Base-by-base conservation (phyloP, 2,888 invertebrate species). In the Plebejus argus region DNA sequence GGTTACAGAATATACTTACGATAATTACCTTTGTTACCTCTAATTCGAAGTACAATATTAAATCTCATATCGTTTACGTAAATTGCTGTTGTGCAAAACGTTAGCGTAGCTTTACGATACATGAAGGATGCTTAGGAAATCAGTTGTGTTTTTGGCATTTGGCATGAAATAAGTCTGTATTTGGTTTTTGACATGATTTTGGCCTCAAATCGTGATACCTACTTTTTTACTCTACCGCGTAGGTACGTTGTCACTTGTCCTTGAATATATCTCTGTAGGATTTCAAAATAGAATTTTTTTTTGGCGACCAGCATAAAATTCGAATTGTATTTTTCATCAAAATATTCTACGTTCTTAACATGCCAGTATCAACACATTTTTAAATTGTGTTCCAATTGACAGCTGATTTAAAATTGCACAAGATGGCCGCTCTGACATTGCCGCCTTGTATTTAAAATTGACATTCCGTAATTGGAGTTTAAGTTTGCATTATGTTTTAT, bases 361-460 rank as follows among this genome's bases (percentile, higher is more conserved):
- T 56, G 56, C 56, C 71, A 39, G 28, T 23, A 66, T 12, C 15
- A 28, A 66, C 45, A 39, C 45, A 45, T 20, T 71, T 72, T 72
- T 72, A 20, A 72, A 45, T 39, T 72, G 20, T 45, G 33, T 45
- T 45, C 72, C 20, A 72, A 72, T 72, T 72, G 72, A 72, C 72
- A 72, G 45, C 20, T 20, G 72, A 45, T 45, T 39, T n/a, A 45
- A 72, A 45, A 20, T 20, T 71, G 20, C 45, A 72, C 66, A 66
- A 33, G 66, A 66, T 66, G 66, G 66, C 66, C 66, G 66, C 28
- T 66, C 66, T 23, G 49, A 53, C 74, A 33, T 28, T 49, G 74
- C 74, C 49, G 74, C 45, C 74, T 74, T 74, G 74, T 74, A 28
- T 74, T 74, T 74, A 74, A 74, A 53, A 74, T 74, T 74, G 74